Percentiles rank a stretch among this genome's conserved stretches.
Evolutionary conservation across 35 echinoderm and acorn worm species (phyloP).

Genomic region (Nesometra sesokonis): DNA sequence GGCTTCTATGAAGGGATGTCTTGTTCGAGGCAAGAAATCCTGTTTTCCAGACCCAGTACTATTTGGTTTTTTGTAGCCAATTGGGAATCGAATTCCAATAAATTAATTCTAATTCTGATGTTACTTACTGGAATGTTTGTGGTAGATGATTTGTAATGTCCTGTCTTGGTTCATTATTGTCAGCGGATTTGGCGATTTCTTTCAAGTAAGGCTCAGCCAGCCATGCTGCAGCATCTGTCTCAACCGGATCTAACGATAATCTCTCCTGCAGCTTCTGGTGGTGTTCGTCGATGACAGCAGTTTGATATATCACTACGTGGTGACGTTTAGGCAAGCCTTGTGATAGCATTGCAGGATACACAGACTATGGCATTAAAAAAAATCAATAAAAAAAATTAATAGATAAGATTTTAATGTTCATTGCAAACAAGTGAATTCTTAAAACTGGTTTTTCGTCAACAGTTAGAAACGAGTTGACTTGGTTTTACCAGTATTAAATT

Average conservation of each 20-base stretch:
- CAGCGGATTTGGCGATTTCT: not conserved
- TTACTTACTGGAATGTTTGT: not conserved
- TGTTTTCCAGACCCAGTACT: too few relatives aligned
- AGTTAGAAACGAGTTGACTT: too few relatives aligned
- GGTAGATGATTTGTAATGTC: not conserved
- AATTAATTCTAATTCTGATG: too few relatives aligned
- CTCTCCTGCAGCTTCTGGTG: conserved; percentile 21
- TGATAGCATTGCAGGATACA: conserved; percentile 43
- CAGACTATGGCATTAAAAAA: conserved; percentile 24
- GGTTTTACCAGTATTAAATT: too few relatives aligned
- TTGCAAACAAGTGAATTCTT: too few relatives aligned
- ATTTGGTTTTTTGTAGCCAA: too few relatives aligned
- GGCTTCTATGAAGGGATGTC: too few relatives aligned
- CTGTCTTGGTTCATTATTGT: not conserved
- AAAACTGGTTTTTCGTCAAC: too few relatives aligned
- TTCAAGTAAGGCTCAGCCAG: conserved; percentile 24
- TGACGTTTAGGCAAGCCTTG: conserved; percentile 39
- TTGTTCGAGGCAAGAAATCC: too few relatives aligned
- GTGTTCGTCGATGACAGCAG: conserved; percentile 2
- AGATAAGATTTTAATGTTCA: too few relatives aligned
- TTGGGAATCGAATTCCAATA: too few relatives aligned
- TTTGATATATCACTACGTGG: conserved; percentile 48
- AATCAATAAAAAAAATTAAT: not conserved
- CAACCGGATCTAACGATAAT: conserved; percentile 16
- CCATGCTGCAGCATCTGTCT: conserved; percentile 58